Base-by-base conservation (phyloP, 2,888 invertebrate genomes). In the Syrista parreyssii region DNA sequence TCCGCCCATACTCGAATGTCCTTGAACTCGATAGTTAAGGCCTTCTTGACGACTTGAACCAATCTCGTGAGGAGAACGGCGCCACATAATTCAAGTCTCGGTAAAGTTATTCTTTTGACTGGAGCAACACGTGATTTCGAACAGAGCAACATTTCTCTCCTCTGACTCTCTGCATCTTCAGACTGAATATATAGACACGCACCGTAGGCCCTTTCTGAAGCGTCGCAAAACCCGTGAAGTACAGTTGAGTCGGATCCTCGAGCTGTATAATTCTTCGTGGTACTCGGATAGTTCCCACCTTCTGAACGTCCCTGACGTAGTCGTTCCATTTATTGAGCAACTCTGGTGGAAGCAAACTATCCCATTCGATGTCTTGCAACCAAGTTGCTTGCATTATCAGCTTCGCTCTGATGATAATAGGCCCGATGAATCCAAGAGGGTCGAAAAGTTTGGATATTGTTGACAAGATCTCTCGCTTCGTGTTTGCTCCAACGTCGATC, bases 121-220 rank as follows among this genome's bases (percentile, higher is more conserved):
- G 83, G 80, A 4, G 84, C 83, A 9, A 84, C 75, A 12, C 80
- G 78, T 12, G 84, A 80, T 75, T 83, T 84, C 1, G 83, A 75
- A 68, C 79, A 81, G 0, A 82, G 68, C 32, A 82, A 32, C 31
- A 33, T 12, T 4, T 74, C 71, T 3, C 23, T 68, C 1, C 12
- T 55, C 11, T 32, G 12, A 73, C 78, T 76, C 1, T 78, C 74
- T 68, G 15, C 32, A 74, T 75, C n/a, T 12, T 73, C 69, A 11
- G 35, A 40, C 71, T 74, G 75, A 30, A 78, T 55, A 34, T 79
- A 76, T 6, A 79, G 15, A 71, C 78, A 74, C 31, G 76, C 78
- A 1, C 76, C 71, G 15, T 77, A 79, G 12, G 74, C 76, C 15
- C 12, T 69, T 73, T 79, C 76, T 3, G 78, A 79, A 23, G 74